Conservation (phyloP, 2,888 invertebrate genomes). For the Drosophila anceps region DNA sequence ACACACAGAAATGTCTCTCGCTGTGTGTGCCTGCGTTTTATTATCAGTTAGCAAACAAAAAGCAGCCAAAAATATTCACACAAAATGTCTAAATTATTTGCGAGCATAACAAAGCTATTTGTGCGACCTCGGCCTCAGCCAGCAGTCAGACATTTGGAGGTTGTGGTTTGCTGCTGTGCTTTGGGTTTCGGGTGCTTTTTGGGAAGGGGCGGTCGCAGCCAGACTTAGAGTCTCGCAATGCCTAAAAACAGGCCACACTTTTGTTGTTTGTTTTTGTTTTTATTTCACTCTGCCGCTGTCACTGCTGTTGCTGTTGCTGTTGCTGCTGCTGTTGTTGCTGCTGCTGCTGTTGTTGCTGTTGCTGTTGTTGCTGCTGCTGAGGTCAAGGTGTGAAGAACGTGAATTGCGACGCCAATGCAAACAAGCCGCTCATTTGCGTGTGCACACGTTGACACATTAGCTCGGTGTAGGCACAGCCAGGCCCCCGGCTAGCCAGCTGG, state of each 20-base stretch:
- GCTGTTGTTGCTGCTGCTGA: conserved; percentile 20
- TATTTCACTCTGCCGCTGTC: not conserved
- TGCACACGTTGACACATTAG: not conserved
- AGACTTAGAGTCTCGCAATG: conserved; percentile 20
- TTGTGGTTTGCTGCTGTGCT: not conserved
- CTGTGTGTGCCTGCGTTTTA: conserved; percentile 24
- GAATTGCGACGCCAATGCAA: conserved; percentile 37
- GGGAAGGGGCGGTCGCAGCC: not conserved
- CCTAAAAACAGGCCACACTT: conserved; percentile 6
- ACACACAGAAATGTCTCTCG: not conserved
- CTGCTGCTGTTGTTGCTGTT: not conserved
- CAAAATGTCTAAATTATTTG: conserved; percentile 71
- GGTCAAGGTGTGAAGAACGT: conserved; percentile 51
- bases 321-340: conserved; percentile 14
- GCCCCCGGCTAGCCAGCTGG: not conserved
- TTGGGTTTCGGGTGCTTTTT: too few species aligned
- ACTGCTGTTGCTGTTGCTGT: not conserved
- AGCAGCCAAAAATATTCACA: conserved; percentile 24
- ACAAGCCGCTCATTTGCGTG: conserved; percentile 32
- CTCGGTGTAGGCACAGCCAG: not conserved
- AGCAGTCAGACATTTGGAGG: not conserved
- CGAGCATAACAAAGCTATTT: conserved; percentile 51
- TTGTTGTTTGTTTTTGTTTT: conserved; percentile 12
- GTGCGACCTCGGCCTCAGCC: conserved; percentile 17
- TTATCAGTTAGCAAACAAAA: conserved; percentile 33